Evolutionary conservation across 2,888 invertebrate species (phyloP), one percentile per base, ranked within the genome.

Genomic region (Rhorus exstirpatorius): DNA sequence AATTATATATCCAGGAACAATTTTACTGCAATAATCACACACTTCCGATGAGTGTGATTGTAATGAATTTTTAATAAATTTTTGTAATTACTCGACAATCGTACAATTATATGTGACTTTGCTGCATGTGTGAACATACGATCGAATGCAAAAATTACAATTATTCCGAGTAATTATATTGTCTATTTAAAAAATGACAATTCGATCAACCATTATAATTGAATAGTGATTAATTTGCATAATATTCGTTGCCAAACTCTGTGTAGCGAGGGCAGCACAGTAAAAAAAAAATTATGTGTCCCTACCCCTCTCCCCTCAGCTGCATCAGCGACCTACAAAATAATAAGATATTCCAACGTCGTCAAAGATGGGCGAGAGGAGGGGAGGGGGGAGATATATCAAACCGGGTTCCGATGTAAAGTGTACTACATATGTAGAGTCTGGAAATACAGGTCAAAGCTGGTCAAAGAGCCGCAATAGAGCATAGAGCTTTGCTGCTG

Each of bases 381-480:
- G 19, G 51, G 38, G 67, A 10, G 41, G 41, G 10, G 41, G 19
- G 6, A 51, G 51, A 19, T 1, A 51, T 53, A 1, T 60, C 19
- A 65, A n/a, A 65, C 53, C 41, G 26, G 26, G 41, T 44, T 58
- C 58, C 44, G 71, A 14, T 61, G 63, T 41, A 63, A 17, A 14
- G 35, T 41, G 38, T 38, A 41, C 44, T n/a, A n/a, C n/a, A n/a
- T 41, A 65, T 75, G 63, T 41, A 41, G 12, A 61, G 53, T 63
- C 63, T 63, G 74, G 58, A 79, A 77, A 77, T 77, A 68, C 77
- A 77, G 77, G 77, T 77, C 77, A 77, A 79, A 68, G 78, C 77
- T 61, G 77, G 77, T 78, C 77, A 78, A 51, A 78, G 70, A 79
- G 78, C 78, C 63, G 78, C 70, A 78, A 78, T 71, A 71, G 71